These are phyloP conservation scores for Hippocampus barbouri DNA, from an alignment of 2,113 vertebrate species.

Conservation along the genomic window DNA sequence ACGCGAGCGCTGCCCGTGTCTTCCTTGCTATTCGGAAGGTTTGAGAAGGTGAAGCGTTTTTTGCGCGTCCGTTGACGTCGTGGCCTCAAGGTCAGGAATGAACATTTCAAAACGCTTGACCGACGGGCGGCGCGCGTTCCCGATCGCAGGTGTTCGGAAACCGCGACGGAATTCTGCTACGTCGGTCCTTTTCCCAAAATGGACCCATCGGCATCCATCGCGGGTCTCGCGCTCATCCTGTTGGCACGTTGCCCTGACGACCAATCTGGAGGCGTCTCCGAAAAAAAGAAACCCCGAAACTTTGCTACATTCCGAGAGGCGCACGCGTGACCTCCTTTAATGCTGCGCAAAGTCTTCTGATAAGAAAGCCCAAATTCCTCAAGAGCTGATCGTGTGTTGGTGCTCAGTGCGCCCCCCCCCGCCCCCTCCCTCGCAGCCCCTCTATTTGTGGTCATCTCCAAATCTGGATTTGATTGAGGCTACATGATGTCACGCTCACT, in stretches of 20 bases:
- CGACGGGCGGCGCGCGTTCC: too few relatives aligned
- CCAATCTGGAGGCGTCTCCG: neutral
- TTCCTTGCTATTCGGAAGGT: too few relatives aligned
- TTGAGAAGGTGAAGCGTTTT: too few relatives aligned
- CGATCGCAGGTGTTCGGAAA: too few relatives aligned
- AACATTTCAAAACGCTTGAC: too few relatives aligned
- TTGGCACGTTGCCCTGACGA: neutral
- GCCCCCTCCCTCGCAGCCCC: slow-evolving; percentile 7
- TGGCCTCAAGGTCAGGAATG: too few relatives aligned
- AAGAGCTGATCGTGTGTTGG: slow-evolving; percentile 17
- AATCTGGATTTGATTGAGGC: slow-evolving; percentile 61
- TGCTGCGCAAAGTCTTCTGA: neutral
- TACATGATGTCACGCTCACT: slow-evolving; percentile 61
- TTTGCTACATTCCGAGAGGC: neutral
- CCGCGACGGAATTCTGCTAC: too few relatives aligned
- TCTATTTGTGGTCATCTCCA: slow-evolving; percentile 39
- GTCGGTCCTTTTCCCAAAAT: too few relatives aligned
- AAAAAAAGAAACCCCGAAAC: neutral
- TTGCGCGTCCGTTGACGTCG: too few relatives aligned
- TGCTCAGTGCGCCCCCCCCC: slow-evolving; percentile 5
- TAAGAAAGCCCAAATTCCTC: neutral
- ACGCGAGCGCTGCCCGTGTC: too few relatives aligned
- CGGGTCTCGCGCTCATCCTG: neutral
- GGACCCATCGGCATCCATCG: neutral
- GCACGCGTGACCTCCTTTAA: neutral